Percentiles rank a stretch among this genome's conserved stretches.
phyloP scores from a whole-genome alignment of 2,797 vertebrate genomes.

The Enteromius viviparus region DNA sequence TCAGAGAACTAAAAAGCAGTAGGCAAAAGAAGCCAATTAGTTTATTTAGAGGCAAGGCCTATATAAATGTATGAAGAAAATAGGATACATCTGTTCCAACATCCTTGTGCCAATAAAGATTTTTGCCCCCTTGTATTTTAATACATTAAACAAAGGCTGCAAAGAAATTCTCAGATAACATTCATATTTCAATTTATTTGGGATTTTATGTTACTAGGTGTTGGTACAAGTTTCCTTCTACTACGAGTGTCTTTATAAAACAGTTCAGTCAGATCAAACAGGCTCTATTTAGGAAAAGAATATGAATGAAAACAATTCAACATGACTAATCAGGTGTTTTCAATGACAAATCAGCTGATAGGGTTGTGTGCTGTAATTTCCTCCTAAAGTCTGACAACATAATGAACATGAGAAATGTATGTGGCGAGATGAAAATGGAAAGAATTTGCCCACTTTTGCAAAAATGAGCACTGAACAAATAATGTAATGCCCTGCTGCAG shows the following conservation, averaged over 20 bases:
- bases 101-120: background rate
- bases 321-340: slow-evolving; percentile 35
- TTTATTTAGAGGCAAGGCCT: background rate
- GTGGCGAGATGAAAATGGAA: slow-evolving; percentile 39
- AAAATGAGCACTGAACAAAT: slow-evolving; percentile 22
- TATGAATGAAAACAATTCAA: background rate
- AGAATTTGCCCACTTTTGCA: background rate
- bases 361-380: slow-evolving; percentile 23
- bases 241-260: background rate
- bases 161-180: background rate
- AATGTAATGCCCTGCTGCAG: background rate
- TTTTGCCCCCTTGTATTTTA: background rate
- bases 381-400: background rate
- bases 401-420: slow-evolving; percentile 32
- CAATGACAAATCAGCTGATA: slow-evolving; percentile 20
- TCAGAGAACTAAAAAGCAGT: background rate
- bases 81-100: background rate
- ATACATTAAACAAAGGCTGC: background rate
- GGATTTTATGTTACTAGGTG: background rate
- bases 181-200: background rate
- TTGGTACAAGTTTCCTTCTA: background rate
- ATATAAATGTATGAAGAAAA: background rate
- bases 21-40: background rate
- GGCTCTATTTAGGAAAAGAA: background rate
- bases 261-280: background rate